Evolutionary conservation across 2,797 vertebrate genomes (phyloP).

Genomic region (Amniataba percoides): DNA sequence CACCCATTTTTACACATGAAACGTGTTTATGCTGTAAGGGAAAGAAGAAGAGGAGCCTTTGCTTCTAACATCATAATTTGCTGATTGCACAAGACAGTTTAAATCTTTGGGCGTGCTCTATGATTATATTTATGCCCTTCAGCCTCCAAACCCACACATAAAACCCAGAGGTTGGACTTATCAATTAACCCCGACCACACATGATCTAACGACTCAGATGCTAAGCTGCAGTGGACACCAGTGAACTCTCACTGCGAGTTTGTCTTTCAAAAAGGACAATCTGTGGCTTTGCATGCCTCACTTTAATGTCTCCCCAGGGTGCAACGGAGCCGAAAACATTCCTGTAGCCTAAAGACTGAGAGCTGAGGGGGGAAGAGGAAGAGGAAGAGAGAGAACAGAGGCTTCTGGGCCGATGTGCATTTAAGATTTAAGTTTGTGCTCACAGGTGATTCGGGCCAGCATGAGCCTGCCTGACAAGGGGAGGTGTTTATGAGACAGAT

Average conservation of each 20-base stretch:
- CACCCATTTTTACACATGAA: slow-evolving; percentile 48
- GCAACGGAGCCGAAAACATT: slow-evolving; percentile 66
- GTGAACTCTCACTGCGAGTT: slow-evolving; percentile 43
- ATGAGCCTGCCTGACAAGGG: slow-evolving; percentile 22
- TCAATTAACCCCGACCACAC: slow-evolving; percentile 40
- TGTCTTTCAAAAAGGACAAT: slow-evolving; percentile 43
- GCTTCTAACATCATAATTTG: slow-evolving; percentile 29
- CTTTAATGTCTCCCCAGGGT: slow-evolving; percentile 67
- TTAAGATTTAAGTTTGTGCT: slow-evolving; percentile 1
- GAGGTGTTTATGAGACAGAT: slow-evolving; percentile 45
- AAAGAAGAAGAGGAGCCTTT: slow-evolving; percentile 13
- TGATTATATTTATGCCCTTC: slow-evolving; percentile 35
- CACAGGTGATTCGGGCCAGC: slow-evolving; percentile 37
- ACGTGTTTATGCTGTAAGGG: slow-evolving; percentile 35
- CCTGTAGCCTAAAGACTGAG: slow-evolving; percentile 57
- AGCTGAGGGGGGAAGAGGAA: slow-evolving; percentile 1
- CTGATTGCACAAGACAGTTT: slow-evolving; percentile 33
- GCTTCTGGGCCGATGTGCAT: neutral
- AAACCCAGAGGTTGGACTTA: slow-evolving; percentile 18
- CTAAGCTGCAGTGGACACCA: slow-evolving; percentile 40
- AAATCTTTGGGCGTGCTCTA: slow-evolving; percentile 18
- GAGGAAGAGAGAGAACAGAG: slow-evolving; percentile 12
- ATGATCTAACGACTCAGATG: slow-evolving; percentile 18
- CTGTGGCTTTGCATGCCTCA: slow-evolving; percentile 49
- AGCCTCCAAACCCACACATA: slow-evolving; percentile 24